Base-by-base conservation (phyloP, 1,140 invertebrate genomes). In the Apis florea region DNA sequence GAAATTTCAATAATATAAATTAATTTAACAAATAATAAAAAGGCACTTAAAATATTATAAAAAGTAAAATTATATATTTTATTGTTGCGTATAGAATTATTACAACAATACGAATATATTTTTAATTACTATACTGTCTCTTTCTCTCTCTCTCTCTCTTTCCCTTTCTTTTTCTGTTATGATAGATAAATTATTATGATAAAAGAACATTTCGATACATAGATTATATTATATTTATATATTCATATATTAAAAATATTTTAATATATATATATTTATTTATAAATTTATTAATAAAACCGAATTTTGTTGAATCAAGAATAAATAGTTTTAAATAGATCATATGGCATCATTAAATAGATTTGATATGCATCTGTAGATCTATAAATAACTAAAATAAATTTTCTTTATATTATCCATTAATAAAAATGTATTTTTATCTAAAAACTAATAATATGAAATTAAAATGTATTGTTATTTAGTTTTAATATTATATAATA, bases 301-400 rank as follows among this genome's bases (percentile, higher is more conserved):
- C 13, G 51, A 11, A 74, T 71, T 79, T 53, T 54, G 15, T 40
- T 71, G 49, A 19, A 47, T 58, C 77, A 64, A 54, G 79, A 83
- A 77, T 83, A 89, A 68, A 89, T 86, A 87, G 77, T 73, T 85
- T 69, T 64, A 51, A 69, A 85, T 81, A 77, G 67, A 67, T 87
- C 88, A 90, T 83, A 89, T 90, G 87, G 88, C 87, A 83, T 53
- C 66, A 69, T 68, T 53, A 58, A 75, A 71, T 56, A 31, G 63
- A 72, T 67, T 84, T 67, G 73, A 84, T 74, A 64, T 66, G 69
- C 83, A 85, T 85, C 83, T 84, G 69, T 73, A 76, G 63, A 79
- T 83, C 83, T 87, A 89, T 85, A 87, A 87, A 87, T 87, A 88
- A 67, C 76, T 84, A 66, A 78, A 82, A 58, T 59, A 75, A 70